These are phyloP conservation scores for Drosophila parthenogenetica DNA, from an alignment of 2,888 invertebrate species.

Conservation along the genomic window DNA sequence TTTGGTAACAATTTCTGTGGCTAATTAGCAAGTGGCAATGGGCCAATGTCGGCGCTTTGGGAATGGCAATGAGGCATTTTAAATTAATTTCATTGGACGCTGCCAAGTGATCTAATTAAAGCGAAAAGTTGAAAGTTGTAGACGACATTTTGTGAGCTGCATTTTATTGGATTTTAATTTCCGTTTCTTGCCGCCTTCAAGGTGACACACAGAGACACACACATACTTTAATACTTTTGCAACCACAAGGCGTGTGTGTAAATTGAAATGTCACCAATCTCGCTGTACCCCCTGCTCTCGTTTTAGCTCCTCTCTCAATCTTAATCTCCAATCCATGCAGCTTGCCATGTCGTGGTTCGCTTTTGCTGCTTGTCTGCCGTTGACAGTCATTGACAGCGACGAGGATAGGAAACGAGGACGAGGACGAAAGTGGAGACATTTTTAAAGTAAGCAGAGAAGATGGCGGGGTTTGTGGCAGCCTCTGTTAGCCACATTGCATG, in stretches of 20 bases:
- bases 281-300: background rate
- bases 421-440: background rate
- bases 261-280: conserved; percentile 65
- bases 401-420: conserved; percentile 11
- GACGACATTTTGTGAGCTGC: conserved; percentile 27
- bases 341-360: conserved; percentile 60
- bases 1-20: conserved; percentile 40
- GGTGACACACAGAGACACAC: conserved; percentile 29
- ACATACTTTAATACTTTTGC: conserved; percentile 38
- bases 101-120: conserved; percentile 44
- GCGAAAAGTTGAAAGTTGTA: conserved; percentile 16
- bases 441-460: background rate
- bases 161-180: conserved; percentile 75
- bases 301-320: background rate
- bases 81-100: conserved; percentile 47
- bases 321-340: conserved; percentile 21
- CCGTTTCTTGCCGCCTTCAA: conserved; percentile 55
- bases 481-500: conserved; percentile 54
- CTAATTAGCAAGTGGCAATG: conserved; percentile 50
- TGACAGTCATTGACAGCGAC: conserved; percentile 76
- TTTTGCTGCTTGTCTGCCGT: conserved; percentile 65
- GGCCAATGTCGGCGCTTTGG: conserved; percentile 13
- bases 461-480: background rate
- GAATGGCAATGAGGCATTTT: conserved; percentile 25
- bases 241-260: conserved; percentile 65